A percentile compares a stretch with the other conserved stretches of the same genome.
These are phyloP conservation scores for Macrobrachium nipponense DNA, from an alignment of 1,140 invertebrate species.

Conservation along the genomic window DNA sequence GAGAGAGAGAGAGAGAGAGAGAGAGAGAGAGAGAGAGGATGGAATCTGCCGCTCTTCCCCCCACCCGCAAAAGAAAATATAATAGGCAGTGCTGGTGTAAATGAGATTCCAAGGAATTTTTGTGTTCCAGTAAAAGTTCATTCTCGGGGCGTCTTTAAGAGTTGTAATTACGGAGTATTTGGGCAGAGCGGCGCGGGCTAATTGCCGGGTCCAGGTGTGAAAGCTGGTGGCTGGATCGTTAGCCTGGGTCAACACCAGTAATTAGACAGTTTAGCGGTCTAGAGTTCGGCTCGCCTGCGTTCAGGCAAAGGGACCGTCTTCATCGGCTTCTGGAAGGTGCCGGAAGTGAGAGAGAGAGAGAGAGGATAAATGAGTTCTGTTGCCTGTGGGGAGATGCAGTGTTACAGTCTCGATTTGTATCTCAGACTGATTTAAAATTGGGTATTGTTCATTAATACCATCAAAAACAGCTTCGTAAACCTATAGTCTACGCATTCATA, in stretches of 20 bases:
- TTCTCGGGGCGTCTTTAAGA: too few relatives aligned
- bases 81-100: too few relatives aligned
- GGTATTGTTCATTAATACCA: too few relatives aligned
- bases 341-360: neutral
- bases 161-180: slow-evolving; percentile 25
- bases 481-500: too few relatives aligned
- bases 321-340: neutral
- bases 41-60: neutral
- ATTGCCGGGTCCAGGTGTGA: slow-evolving; percentile 45
- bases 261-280: slow-evolving; percentile 40
- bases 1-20: neutral
- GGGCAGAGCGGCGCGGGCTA: slow-evolving; percentile 24
- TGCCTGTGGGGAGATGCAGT: neutral
- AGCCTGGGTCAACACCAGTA: slow-evolving; percentile 45
- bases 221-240: slow-evolving; percentile 38
- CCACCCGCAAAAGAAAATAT: too few relatives aligned
- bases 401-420: too few relatives aligned
- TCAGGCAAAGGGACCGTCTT: neutral
- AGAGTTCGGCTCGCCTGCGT: neutral
- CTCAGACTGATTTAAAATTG: too few relatives aligned
- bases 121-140: too few relatives aligned
- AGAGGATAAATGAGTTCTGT: neutral
- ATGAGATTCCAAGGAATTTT: too few relatives aligned
- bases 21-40: neutral
- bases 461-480: too few relatives aligned